Evolutionary conservation across 2,113 vertebrate genomes (phyloP).

Genomic region (Chaetura pelagica): DNA sequence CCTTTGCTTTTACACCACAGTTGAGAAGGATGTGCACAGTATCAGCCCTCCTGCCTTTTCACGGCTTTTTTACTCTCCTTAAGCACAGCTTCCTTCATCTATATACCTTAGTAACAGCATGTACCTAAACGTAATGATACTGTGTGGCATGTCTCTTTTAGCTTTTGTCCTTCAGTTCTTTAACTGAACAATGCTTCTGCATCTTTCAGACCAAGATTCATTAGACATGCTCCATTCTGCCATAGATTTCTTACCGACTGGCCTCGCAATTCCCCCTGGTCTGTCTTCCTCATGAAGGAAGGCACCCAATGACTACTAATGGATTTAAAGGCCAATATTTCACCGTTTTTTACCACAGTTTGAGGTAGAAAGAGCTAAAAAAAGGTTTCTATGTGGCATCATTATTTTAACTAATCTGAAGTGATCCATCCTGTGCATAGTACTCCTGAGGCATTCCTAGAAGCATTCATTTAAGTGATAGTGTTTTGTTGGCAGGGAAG

Average conservation of each 20-base stretch:
- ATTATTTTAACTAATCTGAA: slow-evolving; percentile 35
- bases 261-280: neutral
- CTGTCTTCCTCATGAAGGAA: neutral
- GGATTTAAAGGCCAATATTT: neutral
- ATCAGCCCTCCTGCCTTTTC: neutral
- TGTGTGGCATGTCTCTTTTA: neutral
- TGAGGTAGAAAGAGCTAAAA: neutral
- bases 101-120: neutral
- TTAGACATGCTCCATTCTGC: neutral
- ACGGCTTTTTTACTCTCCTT: neutral
- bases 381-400: neutral
- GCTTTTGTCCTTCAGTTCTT: neutral
- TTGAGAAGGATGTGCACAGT: neutral
- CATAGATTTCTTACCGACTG: neutral
- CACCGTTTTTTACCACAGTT: neutral
- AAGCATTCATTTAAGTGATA: slow-evolving; percentile 26
- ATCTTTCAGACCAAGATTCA: neutral
- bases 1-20: neutral
- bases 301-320: neutral
- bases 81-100: neutral
- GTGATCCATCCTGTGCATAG: neutral
- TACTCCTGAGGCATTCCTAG: slow-evolving; percentile 7
- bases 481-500: neutral
- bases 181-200: neutral
- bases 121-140: neutral